These are phyloP conservation scores for Tachuris rubrigastra DNA, from an alignment of 2,113 vertebrate genomes.

Conservation along the genomic window DNA sequence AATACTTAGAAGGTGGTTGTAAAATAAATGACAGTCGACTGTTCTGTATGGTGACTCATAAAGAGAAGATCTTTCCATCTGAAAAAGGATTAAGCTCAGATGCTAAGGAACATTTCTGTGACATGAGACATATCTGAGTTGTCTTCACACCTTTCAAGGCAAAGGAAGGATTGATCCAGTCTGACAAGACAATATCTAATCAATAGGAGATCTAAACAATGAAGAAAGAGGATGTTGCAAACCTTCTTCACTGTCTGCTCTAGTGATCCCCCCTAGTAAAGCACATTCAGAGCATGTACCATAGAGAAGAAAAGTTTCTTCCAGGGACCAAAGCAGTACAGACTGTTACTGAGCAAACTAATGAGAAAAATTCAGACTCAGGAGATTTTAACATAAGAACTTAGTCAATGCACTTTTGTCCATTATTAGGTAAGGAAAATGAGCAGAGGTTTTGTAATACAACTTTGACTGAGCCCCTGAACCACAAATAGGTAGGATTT, in stretches of 20 bases:
- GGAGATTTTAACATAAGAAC: not conserved
- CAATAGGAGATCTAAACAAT: not conserved
- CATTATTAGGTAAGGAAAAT: not conserved
- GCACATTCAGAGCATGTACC: not conserved
- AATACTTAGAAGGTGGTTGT: not conserved
- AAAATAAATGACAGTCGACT: not conserved
- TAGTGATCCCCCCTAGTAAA: not conserved
- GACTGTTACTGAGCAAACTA: not conserved
- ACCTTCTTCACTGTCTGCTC: not conserved
- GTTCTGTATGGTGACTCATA: not conserved
- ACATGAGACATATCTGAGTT: not conserved
- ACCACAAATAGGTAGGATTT: not conserved
- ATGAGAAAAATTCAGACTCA: not conserved
- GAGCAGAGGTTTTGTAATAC: not conserved
- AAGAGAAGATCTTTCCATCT: not conserved
- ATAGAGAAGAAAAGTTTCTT: not conserved
- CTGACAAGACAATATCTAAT: not conserved
- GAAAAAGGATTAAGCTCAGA: not conserved
- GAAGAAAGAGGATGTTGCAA: not conserved
- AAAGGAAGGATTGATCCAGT: not conserved
- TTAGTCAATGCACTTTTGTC: not conserved
- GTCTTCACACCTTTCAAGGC: not conserved
- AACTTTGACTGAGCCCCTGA: not conserved
- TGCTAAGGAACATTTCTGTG: not conserved
- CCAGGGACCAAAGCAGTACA: not conserved